phyloP scores from a whole-genome alignment of 1,140 invertebrate genomes.

The Portunus trituberculatus region DNA sequence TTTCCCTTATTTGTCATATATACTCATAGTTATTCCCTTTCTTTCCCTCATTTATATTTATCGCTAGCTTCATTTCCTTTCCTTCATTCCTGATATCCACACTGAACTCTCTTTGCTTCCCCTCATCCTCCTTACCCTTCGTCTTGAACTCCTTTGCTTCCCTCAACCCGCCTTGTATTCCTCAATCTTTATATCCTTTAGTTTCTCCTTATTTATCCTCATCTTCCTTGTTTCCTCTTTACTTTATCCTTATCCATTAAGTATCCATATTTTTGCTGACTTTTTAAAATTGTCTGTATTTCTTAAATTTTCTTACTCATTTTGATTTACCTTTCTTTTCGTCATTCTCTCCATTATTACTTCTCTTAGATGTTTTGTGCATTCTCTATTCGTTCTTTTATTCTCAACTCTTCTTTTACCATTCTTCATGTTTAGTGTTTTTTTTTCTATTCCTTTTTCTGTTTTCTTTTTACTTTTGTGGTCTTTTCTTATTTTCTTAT shows the following conservation, averaged over 20 bases:
- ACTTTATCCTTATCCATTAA: too few relatives aligned
- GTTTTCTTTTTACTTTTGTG: too few relatives aligned
- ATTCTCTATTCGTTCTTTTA: background rate
- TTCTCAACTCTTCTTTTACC: background rate
- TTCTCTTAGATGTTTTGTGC: background rate
- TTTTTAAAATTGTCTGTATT: too few relatives aligned
- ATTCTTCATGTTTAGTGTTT: background rate
- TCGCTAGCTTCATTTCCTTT: background rate
- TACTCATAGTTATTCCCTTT: background rate
- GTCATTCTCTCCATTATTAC: background rate
- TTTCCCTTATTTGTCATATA: background rate
- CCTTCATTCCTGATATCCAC: background rate
- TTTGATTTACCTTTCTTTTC: too few relatives aligned
- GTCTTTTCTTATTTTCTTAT: too few relatives aligned
- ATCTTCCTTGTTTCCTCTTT: too few relatives aligned
- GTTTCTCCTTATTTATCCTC: too few relatives aligned
- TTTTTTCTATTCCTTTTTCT: background rate
- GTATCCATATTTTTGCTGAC: too few relatives aligned
- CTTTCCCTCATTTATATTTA: background rate
- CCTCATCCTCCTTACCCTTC: too few relatives aligned
- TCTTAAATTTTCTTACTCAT: too few relatives aligned
- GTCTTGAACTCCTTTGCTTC: background rate
- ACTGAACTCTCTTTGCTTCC: background rate
- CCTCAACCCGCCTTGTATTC: background rate
- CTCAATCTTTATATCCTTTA: too few relatives aligned